Conservation (phyloP, 2,888 invertebrate genomes). For the Caenorhabditis panamensis region DNA sequence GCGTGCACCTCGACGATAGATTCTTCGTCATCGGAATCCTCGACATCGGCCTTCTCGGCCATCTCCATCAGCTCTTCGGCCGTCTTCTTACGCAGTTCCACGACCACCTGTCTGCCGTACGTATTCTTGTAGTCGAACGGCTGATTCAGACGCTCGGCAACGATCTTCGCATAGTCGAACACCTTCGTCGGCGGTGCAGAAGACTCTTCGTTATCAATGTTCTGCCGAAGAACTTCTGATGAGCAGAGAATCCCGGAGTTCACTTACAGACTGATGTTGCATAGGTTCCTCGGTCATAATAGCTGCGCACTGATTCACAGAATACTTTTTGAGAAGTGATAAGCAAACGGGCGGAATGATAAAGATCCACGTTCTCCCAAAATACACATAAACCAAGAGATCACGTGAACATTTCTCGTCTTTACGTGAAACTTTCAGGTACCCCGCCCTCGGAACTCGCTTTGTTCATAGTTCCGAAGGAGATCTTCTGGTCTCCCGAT, state of each 20-base stretch:
- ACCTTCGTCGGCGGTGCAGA: conserved; percentile 6
- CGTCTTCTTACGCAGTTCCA: conserved; percentile 41
- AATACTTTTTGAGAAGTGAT: background rate
- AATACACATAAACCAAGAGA: background rate
- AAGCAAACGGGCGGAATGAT: background rate
- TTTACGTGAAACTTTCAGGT: conserved; percentile 60
- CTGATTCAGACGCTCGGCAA: conserved; percentile 29
- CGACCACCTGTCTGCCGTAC: conserved; percentile 24
- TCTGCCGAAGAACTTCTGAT: no score
- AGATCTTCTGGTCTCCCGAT: conserved; percentile 92
- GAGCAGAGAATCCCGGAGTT: no score
- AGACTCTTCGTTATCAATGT: conserved; percentile 9
- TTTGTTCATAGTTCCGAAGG: conserved; percentile 98
- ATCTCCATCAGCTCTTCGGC: conserved; percentile 28
- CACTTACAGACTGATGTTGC: conserved; percentile 26
- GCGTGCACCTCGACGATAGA: conserved; percentile 20
- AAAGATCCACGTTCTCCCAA: no score
- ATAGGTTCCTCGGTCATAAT: conserved; percentile 40
- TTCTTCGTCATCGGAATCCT: conserved; percentile 27
- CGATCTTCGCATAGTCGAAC: conserved; percentile 37
- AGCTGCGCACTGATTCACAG: background rate
- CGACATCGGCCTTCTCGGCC: conserved; percentile 18
- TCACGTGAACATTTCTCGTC: no score
- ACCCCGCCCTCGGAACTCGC: conserved; percentile 87
- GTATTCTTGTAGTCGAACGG: conserved; percentile 46